Percentiles rank a stretch among this genome's conserved stretches.
Evolutionary conservation across 1,140 invertebrate genomes (phyloP).

Genomic region (Papilio aristodemus): DNA sequence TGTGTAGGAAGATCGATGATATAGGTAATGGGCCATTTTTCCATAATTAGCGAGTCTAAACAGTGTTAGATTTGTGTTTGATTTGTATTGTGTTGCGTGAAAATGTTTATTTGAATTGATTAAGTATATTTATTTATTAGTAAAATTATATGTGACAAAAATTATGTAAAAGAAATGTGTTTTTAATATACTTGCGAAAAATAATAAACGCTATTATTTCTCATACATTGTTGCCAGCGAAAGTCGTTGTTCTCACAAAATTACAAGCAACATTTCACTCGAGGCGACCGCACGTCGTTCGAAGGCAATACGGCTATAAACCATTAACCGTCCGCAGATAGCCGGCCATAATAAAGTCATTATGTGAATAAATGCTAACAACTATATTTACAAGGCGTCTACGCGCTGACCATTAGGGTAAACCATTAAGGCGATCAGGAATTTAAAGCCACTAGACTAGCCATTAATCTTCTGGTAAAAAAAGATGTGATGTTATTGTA

Average conservation of each 20-base stretch:
- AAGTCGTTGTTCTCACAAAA: conserved; percentile 11
- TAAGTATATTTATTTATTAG: too few relatives aligned
- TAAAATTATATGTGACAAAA: too few relatives aligned
- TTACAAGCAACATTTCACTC: conserved; percentile 12
- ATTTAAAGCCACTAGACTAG: conserved; percentile 39
- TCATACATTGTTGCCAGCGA: background rate
- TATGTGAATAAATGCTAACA: conserved; percentile 74
- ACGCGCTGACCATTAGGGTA: conserved; percentile 60
- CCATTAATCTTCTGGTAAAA: conserved; percentile 7
- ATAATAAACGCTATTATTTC: background rate
- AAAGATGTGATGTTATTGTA: background rate
- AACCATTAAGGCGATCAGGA: conserved; percentile 45
- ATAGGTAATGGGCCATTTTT: too few relatives aligned
- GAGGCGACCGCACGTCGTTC: conserved; percentile 9
- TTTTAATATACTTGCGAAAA: background rate
- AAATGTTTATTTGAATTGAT: too few relatives aligned
- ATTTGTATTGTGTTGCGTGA: too few relatives aligned
- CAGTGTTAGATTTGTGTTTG: too few relatives aligned
- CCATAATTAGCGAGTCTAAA: too few relatives aligned
- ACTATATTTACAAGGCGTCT: conserved; percentile 71
- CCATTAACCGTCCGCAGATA: conserved; percentile 36
- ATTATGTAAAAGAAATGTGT: too few relatives aligned
- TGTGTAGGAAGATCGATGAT: too few relatives aligned
- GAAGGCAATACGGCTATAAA: conserved; percentile 28
- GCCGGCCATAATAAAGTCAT: conserved; percentile 73